Evolutionary conservation across 2,797 vertebrate species (phyloP), one percentile per base, ranked within the genome.

Genomic region (Pelochelys cantorii): DNA sequence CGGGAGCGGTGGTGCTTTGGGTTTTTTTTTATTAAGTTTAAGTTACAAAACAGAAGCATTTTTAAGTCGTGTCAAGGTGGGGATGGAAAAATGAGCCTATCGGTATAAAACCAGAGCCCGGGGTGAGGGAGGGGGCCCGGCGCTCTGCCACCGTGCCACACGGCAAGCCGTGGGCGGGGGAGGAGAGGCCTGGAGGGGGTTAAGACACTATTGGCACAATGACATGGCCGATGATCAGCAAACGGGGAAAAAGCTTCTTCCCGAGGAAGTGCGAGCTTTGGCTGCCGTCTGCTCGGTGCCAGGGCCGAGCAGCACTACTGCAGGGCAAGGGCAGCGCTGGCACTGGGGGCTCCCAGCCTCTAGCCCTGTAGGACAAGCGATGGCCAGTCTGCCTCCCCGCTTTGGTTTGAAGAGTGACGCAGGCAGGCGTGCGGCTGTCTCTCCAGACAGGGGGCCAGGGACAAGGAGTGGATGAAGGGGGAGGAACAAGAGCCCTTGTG

Each of bases 161-260:
- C 95, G 93, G 90, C 92, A 91, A 84, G 84, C 27, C 5, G 94
- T 29, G 89, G 94, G 93, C 95, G 94, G 97, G 91, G 77, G 85
- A 94, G 93, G 85, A 42, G 95, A 94, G 97, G 87, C 25, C n/a
- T 94, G 87, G 93, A 56, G 89, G 95, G 97, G 97, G 96, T 98
- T 98, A 98, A 98, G 98, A 98, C 98, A 97, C 97, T 95, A 92
- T 93, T 97, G 98, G 98, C 97, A 95, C 94, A 81, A 94, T 91
- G 96, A 94, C 92, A 96, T 91, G 60, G 95, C 97, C 94, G 97
- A 96, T 94, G 90, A 97, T 97, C 97, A 97, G 97, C 96, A 15
- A 95, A 96, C 48, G 42, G 57, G 68, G 59, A 83, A 42, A 11
- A 29, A n/a, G 65, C 55, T 77, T 68, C 78, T 60, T 60, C 82